Percentiles rank a stretch among this genome's conserved stretches.
These are phyloP conservation scores for Ceyx cyanopectus DNA, from an alignment of 2,113 vertebrate genomes.

Conservation along the genomic window DNA sequence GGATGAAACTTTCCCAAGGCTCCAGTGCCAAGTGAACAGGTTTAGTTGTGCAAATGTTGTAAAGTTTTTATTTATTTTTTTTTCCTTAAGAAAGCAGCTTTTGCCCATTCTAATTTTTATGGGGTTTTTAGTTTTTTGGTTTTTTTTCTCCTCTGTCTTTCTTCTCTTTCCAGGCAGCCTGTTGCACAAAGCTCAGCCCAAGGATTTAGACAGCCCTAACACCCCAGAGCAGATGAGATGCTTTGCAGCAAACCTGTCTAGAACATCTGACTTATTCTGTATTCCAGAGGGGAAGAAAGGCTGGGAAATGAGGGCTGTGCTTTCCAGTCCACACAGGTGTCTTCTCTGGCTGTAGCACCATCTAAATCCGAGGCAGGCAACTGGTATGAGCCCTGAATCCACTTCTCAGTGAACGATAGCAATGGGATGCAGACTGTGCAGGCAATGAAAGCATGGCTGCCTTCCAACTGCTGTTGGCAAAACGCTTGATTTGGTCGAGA, in stretches of 20 bases:
- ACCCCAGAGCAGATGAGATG: background rate
- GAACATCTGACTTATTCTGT: background rate
- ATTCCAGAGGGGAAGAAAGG: background rate
- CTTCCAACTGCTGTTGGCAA: constrained; percentile 29
- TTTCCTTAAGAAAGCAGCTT: background rate
- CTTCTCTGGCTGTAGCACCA: background rate
- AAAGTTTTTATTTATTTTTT: background rate
- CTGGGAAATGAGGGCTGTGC: background rate
- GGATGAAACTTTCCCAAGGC: background rate
- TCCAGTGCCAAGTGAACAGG: background rate
- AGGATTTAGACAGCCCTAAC: background rate
- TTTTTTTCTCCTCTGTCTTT: background rate
- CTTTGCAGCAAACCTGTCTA: background rate
- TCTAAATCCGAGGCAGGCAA: background rate
- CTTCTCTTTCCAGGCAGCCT: background rate
- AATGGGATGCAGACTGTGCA: background rate
- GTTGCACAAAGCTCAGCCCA: background rate
- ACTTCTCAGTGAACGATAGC: background rate
- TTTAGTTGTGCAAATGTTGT: background rate
- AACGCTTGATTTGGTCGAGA: background rate
- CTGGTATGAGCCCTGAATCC: background rate
- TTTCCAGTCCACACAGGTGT: constrained; percentile 11
- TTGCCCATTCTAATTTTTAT: background rate
- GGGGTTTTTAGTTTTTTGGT: too few relatives aligned
- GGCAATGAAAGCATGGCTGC: background rate